These are phyloP conservation scores for Rhorus exstirpatorius DNA, from an alignment of 2,888 invertebrate genomes.

Conservation along the genomic window DNA sequence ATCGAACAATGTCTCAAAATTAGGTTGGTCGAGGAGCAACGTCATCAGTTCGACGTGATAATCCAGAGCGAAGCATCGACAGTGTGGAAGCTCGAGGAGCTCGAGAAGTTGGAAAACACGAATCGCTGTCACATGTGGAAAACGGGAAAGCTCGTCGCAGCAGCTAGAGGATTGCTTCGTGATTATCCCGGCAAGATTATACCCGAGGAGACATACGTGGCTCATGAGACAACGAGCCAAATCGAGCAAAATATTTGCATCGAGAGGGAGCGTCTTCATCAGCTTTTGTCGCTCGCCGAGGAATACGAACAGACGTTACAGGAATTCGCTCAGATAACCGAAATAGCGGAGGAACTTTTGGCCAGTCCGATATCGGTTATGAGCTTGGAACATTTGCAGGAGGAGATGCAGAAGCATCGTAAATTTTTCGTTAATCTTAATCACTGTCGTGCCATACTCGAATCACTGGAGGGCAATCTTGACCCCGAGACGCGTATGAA, in stretches of 20 bases:
- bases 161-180: constrained; percentile 89
- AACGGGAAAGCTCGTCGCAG: constrained; percentile 88
- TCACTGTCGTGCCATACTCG: constrained; percentile 94
- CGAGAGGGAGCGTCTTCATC: constrained; percentile 92
- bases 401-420: constrained; percentile 95
- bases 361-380: constrained; percentile 92
- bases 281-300: constrained; percentile 92
- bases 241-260: constrained; percentile 90
- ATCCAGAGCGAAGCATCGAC: constrained; percentile 89
- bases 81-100: constrained; percentile 89
- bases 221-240: constrained; percentile 90
- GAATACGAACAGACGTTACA: constrained; percentile 96
- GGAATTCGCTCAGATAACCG: constrained; percentile 94
- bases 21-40: constrained; percentile 82
- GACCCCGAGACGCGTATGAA: constrained; percentile 92
- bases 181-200: constrained; percentile 91
- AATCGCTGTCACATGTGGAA: constrained; percentile 89
- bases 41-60: constrained; percentile 87
- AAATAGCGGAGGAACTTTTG: constrained; percentile 93
- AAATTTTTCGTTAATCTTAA: constrained; percentile 96
- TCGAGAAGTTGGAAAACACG: constrained; percentile 90
- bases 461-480: constrained; percentile 94
- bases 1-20: neutral
- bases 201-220: constrained; percentile 89
- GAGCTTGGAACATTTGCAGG: constrained; percentile 93